Conservation (phyloP, 2,113 vertebrate species). For the Elaphurus davidianus region DNA sequence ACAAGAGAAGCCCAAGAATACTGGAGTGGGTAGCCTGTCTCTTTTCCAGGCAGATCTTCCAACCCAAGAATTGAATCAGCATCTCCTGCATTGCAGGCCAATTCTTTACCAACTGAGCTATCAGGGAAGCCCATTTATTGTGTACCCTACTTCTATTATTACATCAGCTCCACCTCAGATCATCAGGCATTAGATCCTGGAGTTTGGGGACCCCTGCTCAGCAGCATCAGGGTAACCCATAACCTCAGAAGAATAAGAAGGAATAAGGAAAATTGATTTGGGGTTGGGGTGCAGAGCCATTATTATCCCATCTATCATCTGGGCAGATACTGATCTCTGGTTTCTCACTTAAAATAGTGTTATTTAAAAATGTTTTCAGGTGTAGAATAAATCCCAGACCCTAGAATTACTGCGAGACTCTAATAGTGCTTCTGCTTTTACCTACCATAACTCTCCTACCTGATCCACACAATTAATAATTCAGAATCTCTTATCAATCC, state of each 20-base stretch:
- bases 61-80: neutral
- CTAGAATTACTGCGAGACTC: neutral
- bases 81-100: neutral
- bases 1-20: neutral
- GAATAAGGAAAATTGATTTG: neutral
- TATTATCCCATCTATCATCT: neutral
- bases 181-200: neutral
- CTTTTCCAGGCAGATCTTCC: neutral
- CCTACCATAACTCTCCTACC: neutral
- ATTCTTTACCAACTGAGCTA: neutral
- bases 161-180: neutral
- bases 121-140: neutral
- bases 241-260: neutral
- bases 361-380: neutral
- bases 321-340: neutral
- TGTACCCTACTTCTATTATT: neutral
- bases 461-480: neutral
- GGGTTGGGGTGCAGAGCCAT: neutral
- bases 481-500: neutral
- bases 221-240: neutral
- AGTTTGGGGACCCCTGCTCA: neutral
- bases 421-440: neutral
- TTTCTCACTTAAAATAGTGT: neutral
- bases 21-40: neutral
- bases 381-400: neutral